These are phyloP conservation scores for Drosophila longiperda DNA, from an alignment of 2,888 invertebrate species.

Conservation along the genomic window DNA sequence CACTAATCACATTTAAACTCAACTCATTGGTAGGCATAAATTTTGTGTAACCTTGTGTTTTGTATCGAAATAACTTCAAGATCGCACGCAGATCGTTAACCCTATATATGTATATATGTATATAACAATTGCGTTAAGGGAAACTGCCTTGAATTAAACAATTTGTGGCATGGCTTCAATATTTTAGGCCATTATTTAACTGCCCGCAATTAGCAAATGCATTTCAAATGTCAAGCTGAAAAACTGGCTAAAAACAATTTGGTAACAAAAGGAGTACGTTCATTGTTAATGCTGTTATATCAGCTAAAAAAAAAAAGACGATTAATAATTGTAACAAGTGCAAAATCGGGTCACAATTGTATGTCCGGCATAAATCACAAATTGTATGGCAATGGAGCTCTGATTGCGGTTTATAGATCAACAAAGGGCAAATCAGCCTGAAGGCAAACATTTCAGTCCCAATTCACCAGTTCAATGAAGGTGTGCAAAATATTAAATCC, in stretches of 20 bases:
- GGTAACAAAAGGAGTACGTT: conserved; percentile 5
- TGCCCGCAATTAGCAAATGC: neutral
- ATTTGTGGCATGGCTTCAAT: conserved; percentile 5
- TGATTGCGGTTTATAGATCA: conserved; percentile 45
- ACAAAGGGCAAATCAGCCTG: conserved; percentile 21
- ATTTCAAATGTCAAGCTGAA: conserved; percentile 21
- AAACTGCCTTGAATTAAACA: conserved; percentile 22
- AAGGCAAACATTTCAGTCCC: conserved; percentile 4
- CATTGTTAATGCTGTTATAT: conserved; percentile 34
- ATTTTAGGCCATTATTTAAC: conserved; percentile 16
- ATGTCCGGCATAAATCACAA: conserved; percentile 13
- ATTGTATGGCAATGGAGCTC: conserved; percentile 44
- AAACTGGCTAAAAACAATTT: neutral
- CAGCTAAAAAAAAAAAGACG: conserved; percentile 26
- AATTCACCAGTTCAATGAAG: conserved; percentile 13
- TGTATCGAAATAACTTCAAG: conserved; percentile 28
- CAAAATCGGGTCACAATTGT: conserved; percentile 48
- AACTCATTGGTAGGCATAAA: neutral
- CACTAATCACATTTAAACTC: neutral
- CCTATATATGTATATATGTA: too few species aligned
- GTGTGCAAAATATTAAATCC: conserved; percentile 68
- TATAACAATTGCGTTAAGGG: conserved; percentile 7
- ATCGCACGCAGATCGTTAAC: conserved; percentile 31
- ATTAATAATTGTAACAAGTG: conserved; percentile 71
- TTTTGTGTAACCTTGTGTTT: conserved; percentile 13